These are phyloP conservation scores for Drosophila mettleri DNA, from an alignment of 2,888 invertebrate species.

Conservation along the genomic window DNA sequence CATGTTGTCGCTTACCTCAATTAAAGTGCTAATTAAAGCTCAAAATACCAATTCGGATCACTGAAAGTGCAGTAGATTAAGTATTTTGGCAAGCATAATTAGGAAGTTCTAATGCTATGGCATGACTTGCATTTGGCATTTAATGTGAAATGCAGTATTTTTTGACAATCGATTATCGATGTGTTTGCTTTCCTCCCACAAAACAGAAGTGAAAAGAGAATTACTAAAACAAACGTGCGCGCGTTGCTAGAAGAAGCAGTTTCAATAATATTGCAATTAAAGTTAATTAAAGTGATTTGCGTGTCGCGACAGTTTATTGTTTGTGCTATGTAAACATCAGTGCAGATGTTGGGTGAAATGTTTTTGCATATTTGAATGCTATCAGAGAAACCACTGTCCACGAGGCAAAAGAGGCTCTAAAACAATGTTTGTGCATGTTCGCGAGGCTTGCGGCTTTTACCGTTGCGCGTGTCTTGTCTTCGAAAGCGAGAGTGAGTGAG, in stretches of 20 bases:
- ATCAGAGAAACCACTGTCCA: background rate
- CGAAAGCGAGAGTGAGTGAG: background rate
- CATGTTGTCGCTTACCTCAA: background rate
- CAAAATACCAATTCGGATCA: background rate
- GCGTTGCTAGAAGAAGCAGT: background rate
- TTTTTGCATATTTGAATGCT: background rate
- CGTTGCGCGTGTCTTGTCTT: constrained; percentile 9
- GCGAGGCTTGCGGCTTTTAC: constrained; percentile 20
- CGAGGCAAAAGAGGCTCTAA: constrained; percentile 6
- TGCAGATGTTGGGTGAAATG: background rate
- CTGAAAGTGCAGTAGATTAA: background rate
- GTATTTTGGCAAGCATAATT: constrained; percentile 4
- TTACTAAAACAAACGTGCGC: background rate
- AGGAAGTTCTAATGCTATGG: background rate
- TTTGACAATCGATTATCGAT: background rate
- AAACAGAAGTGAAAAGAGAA: background rate
- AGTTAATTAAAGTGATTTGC: background rate
- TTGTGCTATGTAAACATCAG: background rate
- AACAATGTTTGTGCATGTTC: constrained; percentile 32
- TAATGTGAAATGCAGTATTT: background rate
- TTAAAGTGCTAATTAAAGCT: constrained; percentile 1
- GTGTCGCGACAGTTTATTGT: background rate
- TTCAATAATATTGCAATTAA: background rate
- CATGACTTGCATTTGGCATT: background rate
- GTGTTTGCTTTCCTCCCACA: background rate